Percentiles rank a stretch among this genome's conserved stretches.
Conservation (phyloP, 2,888 invertebrate genomes). For the Serripes groenlandicus region DNA sequence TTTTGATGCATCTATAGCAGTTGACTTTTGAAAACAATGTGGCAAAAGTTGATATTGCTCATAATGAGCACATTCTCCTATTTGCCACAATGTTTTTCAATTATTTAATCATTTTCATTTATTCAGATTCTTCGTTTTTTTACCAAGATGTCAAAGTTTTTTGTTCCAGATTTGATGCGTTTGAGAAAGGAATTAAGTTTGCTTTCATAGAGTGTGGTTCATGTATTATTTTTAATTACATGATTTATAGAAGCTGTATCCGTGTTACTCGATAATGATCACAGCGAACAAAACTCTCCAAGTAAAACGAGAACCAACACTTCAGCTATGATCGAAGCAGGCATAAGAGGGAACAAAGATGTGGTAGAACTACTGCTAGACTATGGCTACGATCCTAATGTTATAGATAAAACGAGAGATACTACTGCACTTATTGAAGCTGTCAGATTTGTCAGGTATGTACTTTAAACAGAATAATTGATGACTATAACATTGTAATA, state of each 20-base stretch:
- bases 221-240: neutral
- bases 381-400: conserved; percentile 79
- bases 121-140: too few relatives aligned
- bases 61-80: neutral
- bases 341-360: conserved; percentile 75
- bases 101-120: too few relatives aligned
- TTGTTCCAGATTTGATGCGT: too few relatives aligned
- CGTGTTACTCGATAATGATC: conserved; percentile 75
- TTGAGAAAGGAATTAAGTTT: too few relatives aligned
- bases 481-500: too few relatives aligned
- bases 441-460: conserved; percentile 78
- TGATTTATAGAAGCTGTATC: conserved; percentile 75
- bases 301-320: conserved; percentile 62
- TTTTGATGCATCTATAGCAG: neutral
- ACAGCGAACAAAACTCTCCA: conserved; percentile 51
- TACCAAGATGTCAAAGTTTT: too few relatives aligned
- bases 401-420: conserved; percentile 70
- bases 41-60: neutral
- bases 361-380: conserved; percentile 79
- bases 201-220: too few relatives aligned
- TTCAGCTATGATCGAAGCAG: conserved; percentile 77
- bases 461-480: neutral
- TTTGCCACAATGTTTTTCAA: neutral
- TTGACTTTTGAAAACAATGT: neutral
- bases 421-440: conserved; percentile 80